Evolutionary conservation across 2,888 invertebrate genomes (phyloP).

Genomic region (Rugalucina vietnamica): DNA sequence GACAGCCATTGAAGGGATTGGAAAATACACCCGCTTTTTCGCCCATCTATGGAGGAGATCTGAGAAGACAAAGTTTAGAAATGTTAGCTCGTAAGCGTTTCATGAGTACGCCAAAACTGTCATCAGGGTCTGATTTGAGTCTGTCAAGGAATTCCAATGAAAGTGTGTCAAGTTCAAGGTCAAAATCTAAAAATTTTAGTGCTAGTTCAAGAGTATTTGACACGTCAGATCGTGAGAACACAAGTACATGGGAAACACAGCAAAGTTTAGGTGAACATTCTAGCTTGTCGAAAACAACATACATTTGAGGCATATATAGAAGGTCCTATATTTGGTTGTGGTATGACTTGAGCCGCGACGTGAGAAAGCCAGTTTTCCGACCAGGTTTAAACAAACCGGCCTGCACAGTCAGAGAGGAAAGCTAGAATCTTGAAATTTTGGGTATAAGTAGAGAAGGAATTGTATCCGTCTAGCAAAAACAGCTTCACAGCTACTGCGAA

Average conservation of each 20-base stretch:
- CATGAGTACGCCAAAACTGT: slow-evolving; percentile 63
- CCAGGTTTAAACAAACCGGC: no score
- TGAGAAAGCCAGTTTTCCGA: no score
- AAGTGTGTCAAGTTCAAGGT: not conserved
- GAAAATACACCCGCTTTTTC: slow-evolving; percentile 74
- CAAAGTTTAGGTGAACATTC: slow-evolving; percentile 41
- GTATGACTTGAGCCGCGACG: no score
- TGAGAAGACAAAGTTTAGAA: slow-evolving; percentile 17
- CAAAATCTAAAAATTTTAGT: slow-evolving; percentile 13
- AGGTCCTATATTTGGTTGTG: no score
- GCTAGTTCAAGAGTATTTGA: not conserved
- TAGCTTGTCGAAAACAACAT: slow-evolving; percentile 52
- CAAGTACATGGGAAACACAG: slow-evolving; percentile 61
- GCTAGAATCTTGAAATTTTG: no score
- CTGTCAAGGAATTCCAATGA: slow-evolving; percentile 17
- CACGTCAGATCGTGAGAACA: slow-evolving; percentile 14
- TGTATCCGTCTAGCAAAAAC: no score
- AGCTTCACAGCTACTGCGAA: no score
- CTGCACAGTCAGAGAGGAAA: no score
- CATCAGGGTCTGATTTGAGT: slow-evolving; percentile 36
- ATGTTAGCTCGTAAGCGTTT: slow-evolving; percentile 41
- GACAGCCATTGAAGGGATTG: slow-evolving; percentile 68
- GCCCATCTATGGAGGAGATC: slow-evolving; percentile 62
- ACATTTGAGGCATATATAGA: slow-evolving; percentile 44
- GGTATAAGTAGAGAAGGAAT: no score